Percentiles rank a stretch among this genome's conserved stretches.
Evolutionary conservation across 35 echinoderm and acorn worm genomes (phyloP).

Genomic region (Apostichopus californicus): DNA sequence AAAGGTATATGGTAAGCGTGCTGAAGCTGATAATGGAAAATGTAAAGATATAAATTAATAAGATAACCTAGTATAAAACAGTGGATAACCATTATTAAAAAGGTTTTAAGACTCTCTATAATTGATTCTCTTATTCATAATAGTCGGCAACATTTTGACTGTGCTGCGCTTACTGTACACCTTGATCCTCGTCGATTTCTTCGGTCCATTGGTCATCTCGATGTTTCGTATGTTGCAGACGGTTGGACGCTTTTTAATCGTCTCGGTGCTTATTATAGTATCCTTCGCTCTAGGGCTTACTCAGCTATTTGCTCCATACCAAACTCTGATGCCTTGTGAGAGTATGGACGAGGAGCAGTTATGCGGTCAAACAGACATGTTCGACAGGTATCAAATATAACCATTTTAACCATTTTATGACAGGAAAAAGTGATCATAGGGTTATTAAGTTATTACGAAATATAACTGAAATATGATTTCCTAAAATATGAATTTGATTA

Average conservation of each 20-base stretch:
- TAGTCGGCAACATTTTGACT: slow-evolving; percentile 69
- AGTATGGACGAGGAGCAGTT: neutral
- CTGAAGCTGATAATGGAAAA: too few species aligned
- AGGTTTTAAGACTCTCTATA: too few species aligned
- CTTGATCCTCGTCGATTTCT: slow-evolving; percentile 31
- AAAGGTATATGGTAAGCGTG: too few species aligned
- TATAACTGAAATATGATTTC: too few species aligned
- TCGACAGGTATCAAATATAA: slow-evolving; percentile 15
- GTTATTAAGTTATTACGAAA: too few species aligned
- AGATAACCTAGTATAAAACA: too few species aligned
- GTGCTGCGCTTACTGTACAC: slow-evolving; percentile 60
- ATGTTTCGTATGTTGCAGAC: slow-evolving; percentile 59
- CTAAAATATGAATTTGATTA: too few species aligned
- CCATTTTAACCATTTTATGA: too few species aligned
- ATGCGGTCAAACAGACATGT: slow-evolving; percentile 2
- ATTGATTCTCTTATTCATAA: neutral
- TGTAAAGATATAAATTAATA: too few species aligned
- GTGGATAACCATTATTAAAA: too few species aligned
- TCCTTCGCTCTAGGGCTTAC: slow-evolving; percentile 71
- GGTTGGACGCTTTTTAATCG: slow-evolving; percentile 37
- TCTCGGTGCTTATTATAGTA: slow-evolving; percentile 46
- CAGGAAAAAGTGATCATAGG: too few species aligned
- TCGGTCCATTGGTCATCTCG: slow-evolving; percentile 72
- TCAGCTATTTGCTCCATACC: slow-evolving; percentile 67
- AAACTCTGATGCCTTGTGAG: slow-evolving; percentile 1